Base-by-base conservation (phyloP, 2,888 invertebrate genomes). In the Corbicula japonica region DNA sequence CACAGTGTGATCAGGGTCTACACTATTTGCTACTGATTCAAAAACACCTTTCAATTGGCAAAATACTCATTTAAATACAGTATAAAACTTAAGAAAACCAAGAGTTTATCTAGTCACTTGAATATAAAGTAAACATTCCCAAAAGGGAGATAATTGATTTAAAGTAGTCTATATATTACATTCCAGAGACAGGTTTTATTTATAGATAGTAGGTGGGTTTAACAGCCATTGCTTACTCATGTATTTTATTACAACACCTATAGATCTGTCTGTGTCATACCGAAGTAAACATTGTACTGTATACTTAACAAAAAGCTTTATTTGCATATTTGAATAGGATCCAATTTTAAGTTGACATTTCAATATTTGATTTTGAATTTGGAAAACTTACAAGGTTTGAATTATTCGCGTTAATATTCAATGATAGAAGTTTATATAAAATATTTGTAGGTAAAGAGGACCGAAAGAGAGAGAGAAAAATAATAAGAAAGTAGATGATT, bases 271-370 rank as follows among this genome's bases (percentile, higher is more conserved):
- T 54, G 30, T 54, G 54, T 54, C 54, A 54, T 54, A 54, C 30
- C 8, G 54, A 54, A 32, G 30, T 54, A 54, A 54, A 54, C 54
- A 54, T n/a, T 26, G 15, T 15, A 28, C 50, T n/a, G n/a, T n/a
- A n/a, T n/a, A n/a, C n/a, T n/a, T n/a, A n/a, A n/a, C n/a, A n/a
- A n/a, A n/a, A n/a, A n/a, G n/a, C n/a, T n/a, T n/a, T 54, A 30
- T 54, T 30, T 30, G 30, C 15, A 54, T 8, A 54, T 54, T 54
- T 54, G 54, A 54, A 54, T 54, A 28, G 28, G 15, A 32, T 54
- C 54, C 54, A 54, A 30, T 23, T 54, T n/a, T 21, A n/a, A 30
- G 28, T 54, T 54, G 54, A 54, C 54, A 54, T 54, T 54, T 54
- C 54, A 54, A 54, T 54, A 54, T 54, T 54, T 54, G 54, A 54